Evolutionary conservation across 2,113 vertebrate genomes (phyloP).

Genomic region (Pomatorhinus ruficollis): DNA sequence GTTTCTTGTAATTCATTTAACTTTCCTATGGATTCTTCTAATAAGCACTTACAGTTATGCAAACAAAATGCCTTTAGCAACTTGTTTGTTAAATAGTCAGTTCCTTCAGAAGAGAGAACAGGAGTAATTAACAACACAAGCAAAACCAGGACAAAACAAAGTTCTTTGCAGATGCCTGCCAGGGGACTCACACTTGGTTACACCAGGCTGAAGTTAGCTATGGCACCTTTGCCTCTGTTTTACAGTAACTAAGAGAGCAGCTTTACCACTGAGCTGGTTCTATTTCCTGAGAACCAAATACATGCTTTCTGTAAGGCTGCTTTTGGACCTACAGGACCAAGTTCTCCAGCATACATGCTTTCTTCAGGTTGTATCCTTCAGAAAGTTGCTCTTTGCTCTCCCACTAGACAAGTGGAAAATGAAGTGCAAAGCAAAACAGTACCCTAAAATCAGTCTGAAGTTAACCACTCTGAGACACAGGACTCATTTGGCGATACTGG

Average conservation of each 20-base stretch:
- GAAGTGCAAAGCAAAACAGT: not conserved
- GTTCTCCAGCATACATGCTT: not conserved
- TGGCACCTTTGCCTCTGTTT: not conserved
- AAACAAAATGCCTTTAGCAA: slow-evolving; percentile 78
- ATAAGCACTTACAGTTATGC: slow-evolving; percentile 67
- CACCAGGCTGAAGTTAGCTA: not conserved
- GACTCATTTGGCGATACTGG: not conserved
- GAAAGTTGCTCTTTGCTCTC: not conserved
- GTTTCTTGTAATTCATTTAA: slow-evolving; percentile 38
- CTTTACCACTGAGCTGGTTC: not conserved
- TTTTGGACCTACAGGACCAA: not conserved
- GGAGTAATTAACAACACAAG: slow-evolving; percentile 70
- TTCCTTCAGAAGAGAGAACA: slow-evolving; percentile 70
- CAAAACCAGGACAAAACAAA: slow-evolving; percentile 14
- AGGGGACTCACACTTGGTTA: not conserved
- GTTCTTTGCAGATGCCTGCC: slow-evolving; percentile 50
- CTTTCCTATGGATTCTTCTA: slow-evolving; percentile 64
- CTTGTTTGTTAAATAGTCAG: slow-evolving; percentile 84
- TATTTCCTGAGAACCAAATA: not conserved
- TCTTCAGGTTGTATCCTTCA: not conserved
- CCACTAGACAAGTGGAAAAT: not conserved
- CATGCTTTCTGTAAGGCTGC: not conserved
- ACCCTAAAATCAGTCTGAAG: not conserved
- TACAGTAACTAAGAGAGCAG: not conserved
- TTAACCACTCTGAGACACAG: not conserved